A percentile compares a stretch with the other conserved stretches of the same genome.
These are phyloP conservation scores for Scophthalmus maximus DNA, from an alignment of 2,113 vertebrate species.

Conservation along the genomic window DNA sequence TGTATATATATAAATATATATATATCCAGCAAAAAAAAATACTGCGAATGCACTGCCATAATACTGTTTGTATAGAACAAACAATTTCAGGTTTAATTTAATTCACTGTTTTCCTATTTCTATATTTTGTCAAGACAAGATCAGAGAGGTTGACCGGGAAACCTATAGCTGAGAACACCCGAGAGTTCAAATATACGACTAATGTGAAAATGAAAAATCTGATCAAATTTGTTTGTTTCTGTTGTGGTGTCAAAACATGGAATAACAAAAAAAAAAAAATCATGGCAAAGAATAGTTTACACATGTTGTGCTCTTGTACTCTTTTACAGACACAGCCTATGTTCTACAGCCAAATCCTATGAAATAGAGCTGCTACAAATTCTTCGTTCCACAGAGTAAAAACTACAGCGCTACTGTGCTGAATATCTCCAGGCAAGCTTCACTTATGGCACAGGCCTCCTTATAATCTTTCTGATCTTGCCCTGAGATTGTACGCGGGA, in stretches of 20 bases:
- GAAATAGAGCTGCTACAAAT: constrained; percentile 18
- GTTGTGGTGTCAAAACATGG: constrained; percentile 3
- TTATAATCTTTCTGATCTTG: constrained; percentile 93
- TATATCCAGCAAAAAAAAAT: no score
- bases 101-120: neutral
- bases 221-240: neutral
- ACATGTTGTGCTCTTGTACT: constrained; percentile 88
- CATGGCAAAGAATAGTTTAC: constrained; percentile 4
- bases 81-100: no score
- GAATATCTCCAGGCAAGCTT: constrained; percentile 70
- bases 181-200: neutral
- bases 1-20: neutral
- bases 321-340: constrained; percentile 90
- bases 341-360: constrained; percentile 44
- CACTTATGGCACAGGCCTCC: constrained; percentile 82
- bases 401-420: constrained; percentile 51
- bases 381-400: constrained; percentile 33
- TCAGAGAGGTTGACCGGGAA: constrained; percentile 79
- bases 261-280: no score
- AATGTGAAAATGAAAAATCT: neutral
- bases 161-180: constrained; percentile 62
- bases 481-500: constrained; percentile 87
- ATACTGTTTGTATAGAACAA: neutral
- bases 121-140: constrained; percentile 77
- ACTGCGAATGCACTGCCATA: constrained; percentile 1